phyloP scores from a whole-genome alignment of 2,888 invertebrate genomes.

The Phragmatobia fuliginosa region DNA sequence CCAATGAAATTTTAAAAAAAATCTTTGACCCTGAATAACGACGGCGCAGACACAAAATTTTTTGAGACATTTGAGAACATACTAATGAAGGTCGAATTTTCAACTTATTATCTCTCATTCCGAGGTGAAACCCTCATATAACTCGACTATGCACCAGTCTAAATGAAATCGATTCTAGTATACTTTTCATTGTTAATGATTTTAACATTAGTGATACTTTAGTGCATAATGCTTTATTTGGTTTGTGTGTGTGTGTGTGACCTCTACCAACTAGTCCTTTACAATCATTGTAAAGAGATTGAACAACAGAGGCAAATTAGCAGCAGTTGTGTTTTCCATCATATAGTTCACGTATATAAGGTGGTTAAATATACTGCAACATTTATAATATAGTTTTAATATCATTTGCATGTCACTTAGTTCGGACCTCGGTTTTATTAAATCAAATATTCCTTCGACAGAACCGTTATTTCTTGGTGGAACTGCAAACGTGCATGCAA shows the following conservation, averaged over 20 bases:
- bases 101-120: too few species aligned
- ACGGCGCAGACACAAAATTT: too few species aligned
- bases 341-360: neutral
- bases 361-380: slow-evolving; percentile 3
- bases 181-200: neutral
- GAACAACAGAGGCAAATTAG: neutral
- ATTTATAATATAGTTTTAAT: neutral
- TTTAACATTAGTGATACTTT: neutral
- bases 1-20: too few species aligned
- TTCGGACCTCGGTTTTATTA: neutral
- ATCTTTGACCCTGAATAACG: too few species aligned
- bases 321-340: slow-evolving; percentile 1
- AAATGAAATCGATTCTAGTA: neutral
- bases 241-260: neutral
- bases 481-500: slow-evolving; percentile 95
- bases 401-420: too few species aligned
- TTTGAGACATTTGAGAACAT: too few species aligned
- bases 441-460: slow-evolving; percentile 56
- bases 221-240: neutral
- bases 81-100: too few species aligned
- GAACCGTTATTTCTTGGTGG: slow-evolving; percentile 95
- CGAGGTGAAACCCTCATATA: too few species aligned
- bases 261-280: slow-evolving; percentile 3
- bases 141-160: too few species aligned
- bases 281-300: neutral